Evolutionary conservation across 2,797 vertebrate species (phyloP).

Genomic region (Nannoperca obscura): DNA sequence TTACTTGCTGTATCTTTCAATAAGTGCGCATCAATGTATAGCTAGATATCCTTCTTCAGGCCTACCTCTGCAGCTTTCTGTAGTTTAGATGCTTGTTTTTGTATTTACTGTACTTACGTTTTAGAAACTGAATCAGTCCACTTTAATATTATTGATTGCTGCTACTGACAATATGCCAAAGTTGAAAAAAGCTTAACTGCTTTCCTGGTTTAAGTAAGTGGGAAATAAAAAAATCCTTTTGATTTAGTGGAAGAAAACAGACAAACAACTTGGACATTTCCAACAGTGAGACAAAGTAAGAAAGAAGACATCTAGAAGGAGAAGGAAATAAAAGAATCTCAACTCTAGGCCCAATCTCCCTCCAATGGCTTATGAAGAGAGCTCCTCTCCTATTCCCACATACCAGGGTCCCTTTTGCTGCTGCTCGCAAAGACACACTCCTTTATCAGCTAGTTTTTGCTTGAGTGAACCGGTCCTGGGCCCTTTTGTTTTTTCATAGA

Average conservation of each 20-base stretch:
- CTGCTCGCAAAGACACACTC: conserved; percentile 91
- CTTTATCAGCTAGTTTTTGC: conserved; percentile 94
- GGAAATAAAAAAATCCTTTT: neutral
- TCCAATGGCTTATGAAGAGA: conserved; percentile 89
- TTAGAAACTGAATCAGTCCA: neutral
- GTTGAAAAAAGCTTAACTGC: neutral
- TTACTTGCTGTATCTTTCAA: neutral
- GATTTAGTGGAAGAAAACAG: too few relatives aligned
- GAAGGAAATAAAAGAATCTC: conserved; percentile 66
- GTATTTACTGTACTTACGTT: neutral
- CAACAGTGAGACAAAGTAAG: conserved; percentile 24
- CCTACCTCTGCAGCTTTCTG: neutral
- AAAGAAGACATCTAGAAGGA: conserved; percentile 34
- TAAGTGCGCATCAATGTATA: neutral
- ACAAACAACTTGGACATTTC: neutral
- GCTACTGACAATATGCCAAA: neutral
- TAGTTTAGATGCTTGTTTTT: neutral
- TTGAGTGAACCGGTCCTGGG: conserved; percentile 91
- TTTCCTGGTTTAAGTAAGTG: neutral
- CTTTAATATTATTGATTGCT: neutral
- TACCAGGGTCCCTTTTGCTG: conserved; percentile 89
- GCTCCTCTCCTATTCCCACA: conserved; percentile 90
- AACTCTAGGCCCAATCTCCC: conserved; percentile 70
- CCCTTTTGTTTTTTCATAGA: conserved; percentile 95
- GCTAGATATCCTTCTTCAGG: neutral